Evolutionary conservation across 37 sponge, comb jelly and placozoan genomes (phyloP), one percentile per base, ranked within the genome.

Genomic region (Mnemiopsis leidyi): DNA sequence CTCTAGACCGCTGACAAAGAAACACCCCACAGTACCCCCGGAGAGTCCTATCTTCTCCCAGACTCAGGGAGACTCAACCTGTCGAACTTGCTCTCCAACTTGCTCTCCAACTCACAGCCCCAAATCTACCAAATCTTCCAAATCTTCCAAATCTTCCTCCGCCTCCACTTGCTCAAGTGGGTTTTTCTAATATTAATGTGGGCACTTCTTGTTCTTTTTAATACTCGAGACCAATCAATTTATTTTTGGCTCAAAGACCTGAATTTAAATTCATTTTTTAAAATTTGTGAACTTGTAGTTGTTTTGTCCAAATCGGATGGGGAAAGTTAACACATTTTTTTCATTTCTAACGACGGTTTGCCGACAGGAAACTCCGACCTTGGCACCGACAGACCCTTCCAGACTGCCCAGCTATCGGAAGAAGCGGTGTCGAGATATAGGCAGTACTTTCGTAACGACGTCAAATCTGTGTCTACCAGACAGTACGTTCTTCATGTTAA

Each of bases 401-500:
- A n/a, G 3, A 13, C 38, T 2, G 90, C 90, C 1, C 40, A 85
- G 36, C 5, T 85, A 39, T 3, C 39, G 23, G 90, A 85, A 21
- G 38, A 85, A 21, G 38, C 90, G 18, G 23, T 13, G 21, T 85
- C 90, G 7, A 38, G 61, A 85, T 85, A 85, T 61, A 23, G 36
- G 2, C 2, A 28, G 13, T 85, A 85, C 30, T 85, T 85, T 29
- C 33, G 29, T 40, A 85, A 85, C 23, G 90, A 85, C 30, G 90
- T 85, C 25, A 18, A 85, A 39, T 85, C 90, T 39, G 90, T 85
- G 9, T 21, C 32, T 1, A 20, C 79, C 20, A 26, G 79, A 26
- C 34, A 31, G 79, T 77, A 33, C 1, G 79, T 77, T 28, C 32
- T 32, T 28, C 20, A 71, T 71, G n/a, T n/a, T n/a, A n/a, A n/a